A percentile compares a stretch with the other conserved stretches of the same genome.
These are phyloP conservation scores for Latrodectus hesperus DNA, from an alignment of 2,888 invertebrate species.

Conservation along the genomic window DNA sequence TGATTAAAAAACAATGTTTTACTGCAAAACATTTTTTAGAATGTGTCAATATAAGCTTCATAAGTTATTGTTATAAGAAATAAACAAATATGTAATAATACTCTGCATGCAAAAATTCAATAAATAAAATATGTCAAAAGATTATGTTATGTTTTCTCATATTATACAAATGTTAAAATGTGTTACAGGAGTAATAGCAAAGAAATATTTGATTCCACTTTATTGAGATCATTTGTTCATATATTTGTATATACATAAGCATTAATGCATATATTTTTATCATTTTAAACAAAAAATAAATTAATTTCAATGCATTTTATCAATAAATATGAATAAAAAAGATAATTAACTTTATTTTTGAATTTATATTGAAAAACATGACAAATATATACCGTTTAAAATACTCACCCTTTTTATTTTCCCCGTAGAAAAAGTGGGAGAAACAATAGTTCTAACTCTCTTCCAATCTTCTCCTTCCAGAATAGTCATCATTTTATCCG, in stretches of 20 bases:
- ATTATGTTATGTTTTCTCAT: no score
- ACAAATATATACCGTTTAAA: background rate
- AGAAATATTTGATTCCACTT: no score
- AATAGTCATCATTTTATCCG: slow-evolving; percentile 5
- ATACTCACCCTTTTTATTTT: slow-evolving; percentile 21
- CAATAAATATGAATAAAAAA: background rate
- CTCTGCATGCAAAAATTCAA: background rate
- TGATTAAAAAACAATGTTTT: no score
- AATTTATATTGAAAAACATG: no score
- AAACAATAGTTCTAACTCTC: background rate
- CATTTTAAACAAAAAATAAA: no score
- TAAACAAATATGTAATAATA: background rate
- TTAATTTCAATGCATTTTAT: no score
- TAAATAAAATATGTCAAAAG: background rate
- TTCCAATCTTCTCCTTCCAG: slow-evolving; percentile 20
- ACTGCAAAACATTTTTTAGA: no score
- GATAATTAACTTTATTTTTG: background rate
- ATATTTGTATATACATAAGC: background rate
- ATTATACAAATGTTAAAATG: no score
- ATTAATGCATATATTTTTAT: background rate
- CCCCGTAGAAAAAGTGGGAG: slow-evolving; percentile 12
- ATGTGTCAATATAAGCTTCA: background rate
- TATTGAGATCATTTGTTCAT: no score
- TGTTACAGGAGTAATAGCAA: no score
- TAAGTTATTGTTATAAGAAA: background rate